Base-by-base conservation (phyloP, 2,888 invertebrate genomes). In the Andrena hattorfiana region DNA sequence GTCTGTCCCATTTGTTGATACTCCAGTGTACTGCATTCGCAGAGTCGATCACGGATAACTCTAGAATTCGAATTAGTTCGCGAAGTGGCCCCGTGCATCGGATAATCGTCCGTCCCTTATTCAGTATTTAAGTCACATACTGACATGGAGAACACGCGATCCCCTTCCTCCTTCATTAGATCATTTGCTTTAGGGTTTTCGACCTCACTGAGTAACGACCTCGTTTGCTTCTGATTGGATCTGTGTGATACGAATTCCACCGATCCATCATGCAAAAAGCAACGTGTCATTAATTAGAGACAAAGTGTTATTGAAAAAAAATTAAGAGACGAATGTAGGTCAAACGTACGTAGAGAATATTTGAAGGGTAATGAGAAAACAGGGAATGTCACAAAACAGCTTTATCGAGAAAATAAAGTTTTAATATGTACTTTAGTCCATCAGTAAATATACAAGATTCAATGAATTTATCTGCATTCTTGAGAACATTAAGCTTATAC, bases 111-210 rank as follows among this genome's bases (percentile, higher is more conserved):
- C 23, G 8, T 23, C 71, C 70, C 75, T 78, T 78, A 82, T 83
- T 71, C 73, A 26, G 66, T 42, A 82, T 84, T 78, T 76, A 64
- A 82, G 81, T 82, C 84, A 70, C 82, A 84, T 76, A 60, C 69
- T 23, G 70, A 76, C 73, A 73, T 54, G 59, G 75, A 35, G 71
- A 51, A 76, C 71, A 51, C 63, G 72, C 60, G 64, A 75, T 63
- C 32, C 26, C 35, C 6, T 48, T 32, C 16, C 71, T 62, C 35
- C 42, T 60, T 64, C 63, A 69, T 64, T 64, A 23, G 63, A 73
- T 64, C 67, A 64, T 69, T 59, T 70, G 42, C 67, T 20, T 64
- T 70, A 42, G 48, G 66, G 49, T 77, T 71, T 49, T 42, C 48
- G 2, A 48, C n/a, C 23, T 5, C 32, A 20, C 30, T 32, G 48